A percentile compares a stretch with the other conserved stretches of the same genome.
Conservation (phyloP, 2,888 invertebrate species). For the Cyclophora albipunctata region DNA sequence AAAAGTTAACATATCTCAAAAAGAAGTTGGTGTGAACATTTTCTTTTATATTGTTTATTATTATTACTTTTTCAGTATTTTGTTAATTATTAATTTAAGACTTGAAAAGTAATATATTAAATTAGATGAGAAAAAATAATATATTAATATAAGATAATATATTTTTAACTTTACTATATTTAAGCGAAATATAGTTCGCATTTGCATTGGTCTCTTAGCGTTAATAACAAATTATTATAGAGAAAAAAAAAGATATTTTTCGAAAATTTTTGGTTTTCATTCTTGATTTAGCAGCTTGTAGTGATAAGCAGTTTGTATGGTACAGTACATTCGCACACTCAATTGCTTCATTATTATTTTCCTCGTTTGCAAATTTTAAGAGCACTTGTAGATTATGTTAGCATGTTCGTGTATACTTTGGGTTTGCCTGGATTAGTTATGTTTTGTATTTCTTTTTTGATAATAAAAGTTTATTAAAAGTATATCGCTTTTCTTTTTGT, state of each 20-base stretch:
- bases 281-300: slow-evolving; percentile 16
- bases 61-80: slow-evolving; percentile 69
- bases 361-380: slow-evolving; percentile 34
- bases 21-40: slow-evolving; percentile 48
- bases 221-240: slow-evolving; percentile 52
- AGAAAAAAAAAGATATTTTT: slow-evolving; percentile 34
- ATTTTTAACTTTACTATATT: slow-evolving; percentile 32
- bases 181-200: slow-evolving; percentile 27
- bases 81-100: slow-evolving; percentile 54
- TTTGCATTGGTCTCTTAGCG: slow-evolving; percentile 43
- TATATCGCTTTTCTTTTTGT: slow-evolving; percentile 39
- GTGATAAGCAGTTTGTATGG: slow-evolving; percentile 11
- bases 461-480: slow-evolving; percentile 68
- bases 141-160: slow-evolving; percentile 30
- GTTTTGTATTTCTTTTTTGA: slow-evolving; percentile 63
- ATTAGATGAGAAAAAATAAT: slow-evolving; percentile 20
- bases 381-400: slow-evolving; percentile 39
- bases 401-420: slow-evolving; percentile 53
- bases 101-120: slow-evolving; percentile 52
- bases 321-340: slow-evolving; percentile 24
- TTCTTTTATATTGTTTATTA: slow-evolving; percentile 1
- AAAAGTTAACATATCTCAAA: too few species aligned
- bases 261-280: slow-evolving; percentile 32
- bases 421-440: slow-evolving; percentile 55
- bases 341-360: slow-evolving; percentile 24